phyloP scores from a whole-genome alignment of 1,140 invertebrate species.

The Dendroctonus valens region DNA sequence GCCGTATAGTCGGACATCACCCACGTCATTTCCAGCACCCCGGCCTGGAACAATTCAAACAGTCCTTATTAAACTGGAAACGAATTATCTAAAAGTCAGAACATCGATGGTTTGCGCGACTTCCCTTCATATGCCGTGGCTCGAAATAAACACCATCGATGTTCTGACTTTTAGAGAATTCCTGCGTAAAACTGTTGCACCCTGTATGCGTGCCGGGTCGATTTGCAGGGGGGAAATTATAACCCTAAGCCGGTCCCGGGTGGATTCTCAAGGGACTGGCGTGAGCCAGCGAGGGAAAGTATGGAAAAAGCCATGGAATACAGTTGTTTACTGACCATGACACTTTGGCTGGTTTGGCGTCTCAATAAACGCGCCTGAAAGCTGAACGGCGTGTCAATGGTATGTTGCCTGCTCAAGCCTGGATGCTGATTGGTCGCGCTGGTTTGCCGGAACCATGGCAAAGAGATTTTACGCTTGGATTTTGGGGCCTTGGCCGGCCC shows the following conservation, averaged over 20 bases:
- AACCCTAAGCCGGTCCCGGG: too few relatives aligned
- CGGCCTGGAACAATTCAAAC: conserved; percentile 60
- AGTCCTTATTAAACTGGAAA: too few relatives aligned
- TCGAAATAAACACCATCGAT: too few relatives aligned
- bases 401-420: conserved; percentile 76
- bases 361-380: conserved; percentile 68
- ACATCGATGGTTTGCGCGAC: too few relatives aligned
- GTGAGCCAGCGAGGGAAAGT: too few relatives aligned
- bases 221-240: too few relatives aligned
- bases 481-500: conserved; percentile 59
- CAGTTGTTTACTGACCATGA: conserved; percentile 43
- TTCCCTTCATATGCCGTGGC: too few relatives aligned
- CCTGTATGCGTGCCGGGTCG: too few relatives aligned
- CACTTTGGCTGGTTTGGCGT: conserved; percentile 57
- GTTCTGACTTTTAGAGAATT: too few relatives aligned
- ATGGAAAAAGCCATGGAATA: neutral
- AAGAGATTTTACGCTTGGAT: conserved; percentile 77
- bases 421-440: conserved; percentile 69
- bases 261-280: too few relatives aligned
- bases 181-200: too few relatives aligned
- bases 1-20: conserved; percentile 80
- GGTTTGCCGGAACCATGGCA: conserved; percentile 83
- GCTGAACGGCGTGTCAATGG: conserved; percentile 83
- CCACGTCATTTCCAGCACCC: conserved; percentile 80
- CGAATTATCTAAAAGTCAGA: too few relatives aligned